These are phyloP conservation scores for Bubo scandiacus DNA, from an alignment of 2,113 vertebrate species.

Conservation along the genomic window DNA sequence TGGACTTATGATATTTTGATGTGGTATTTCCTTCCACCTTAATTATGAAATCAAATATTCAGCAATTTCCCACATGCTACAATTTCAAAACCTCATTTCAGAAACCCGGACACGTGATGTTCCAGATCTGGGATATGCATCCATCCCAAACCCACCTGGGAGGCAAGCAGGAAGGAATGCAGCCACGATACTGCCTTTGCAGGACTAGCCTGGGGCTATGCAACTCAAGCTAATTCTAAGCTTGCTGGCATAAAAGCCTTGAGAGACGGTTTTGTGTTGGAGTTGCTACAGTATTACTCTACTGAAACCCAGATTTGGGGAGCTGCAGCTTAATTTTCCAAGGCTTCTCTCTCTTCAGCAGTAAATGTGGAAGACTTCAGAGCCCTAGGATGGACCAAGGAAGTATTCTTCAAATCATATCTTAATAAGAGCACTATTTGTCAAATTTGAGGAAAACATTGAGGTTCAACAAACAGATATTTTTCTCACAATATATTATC, in stretches of 20 bases:
- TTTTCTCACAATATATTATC: neutral
- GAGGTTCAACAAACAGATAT: neutral
- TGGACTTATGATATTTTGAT: neutral
- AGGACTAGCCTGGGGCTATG: neutral
- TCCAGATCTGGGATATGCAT: neutral
- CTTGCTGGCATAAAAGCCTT: neutral
- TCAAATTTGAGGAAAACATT: neutral
- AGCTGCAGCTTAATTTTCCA: neutral
- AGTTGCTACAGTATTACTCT: neutral
- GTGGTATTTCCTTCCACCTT: neutral
- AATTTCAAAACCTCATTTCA: neutral
- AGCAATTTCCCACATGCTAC: neutral
- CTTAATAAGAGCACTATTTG: neutral
- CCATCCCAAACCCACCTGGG: neutral
- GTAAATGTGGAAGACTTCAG: neutral
- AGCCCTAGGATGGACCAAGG: neutral
- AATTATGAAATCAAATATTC: constrained; percentile 21
- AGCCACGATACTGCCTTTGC: neutral
- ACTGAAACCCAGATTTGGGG: neutral
- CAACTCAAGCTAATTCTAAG: neutral
- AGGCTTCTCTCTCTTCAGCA: neutral
- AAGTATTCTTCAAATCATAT: neutral
- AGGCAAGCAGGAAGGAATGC: neutral
- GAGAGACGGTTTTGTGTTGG: neutral
- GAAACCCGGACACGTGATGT: neutral